Evolutionary conservation across 1,140 invertebrate species (phyloP).

Genomic region (Orchesella cincta): DNA sequence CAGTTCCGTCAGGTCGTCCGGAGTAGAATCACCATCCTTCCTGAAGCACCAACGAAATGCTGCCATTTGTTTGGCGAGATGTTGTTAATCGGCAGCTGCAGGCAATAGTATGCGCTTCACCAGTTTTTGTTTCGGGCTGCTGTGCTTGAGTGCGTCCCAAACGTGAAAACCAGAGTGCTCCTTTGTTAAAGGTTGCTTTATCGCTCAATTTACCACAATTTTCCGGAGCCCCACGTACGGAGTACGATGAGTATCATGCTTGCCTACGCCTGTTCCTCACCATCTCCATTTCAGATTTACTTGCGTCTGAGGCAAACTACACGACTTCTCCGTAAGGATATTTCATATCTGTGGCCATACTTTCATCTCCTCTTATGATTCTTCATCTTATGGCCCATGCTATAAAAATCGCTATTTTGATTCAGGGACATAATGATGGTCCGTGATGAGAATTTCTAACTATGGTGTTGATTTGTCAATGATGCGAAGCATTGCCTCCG

Average conservation of each 20-base stretch:
- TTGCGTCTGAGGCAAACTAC: slow-evolving; percentile 14
- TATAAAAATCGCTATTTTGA: too few relatives aligned
- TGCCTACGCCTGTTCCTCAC: slow-evolving; percentile 54
- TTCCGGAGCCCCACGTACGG: slow-evolving; percentile 77
- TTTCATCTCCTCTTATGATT: too few relatives aligned
- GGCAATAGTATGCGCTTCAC: slow-evolving; percentile 87
- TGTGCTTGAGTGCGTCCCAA: slow-evolving; percentile 91
- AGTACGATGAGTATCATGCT: slow-evolving; percentile 84
- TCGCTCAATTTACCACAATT: slow-evolving; percentile 88
- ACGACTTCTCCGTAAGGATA: background rate
- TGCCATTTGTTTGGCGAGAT: slow-evolving; percentile 84
- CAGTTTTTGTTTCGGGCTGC: slow-evolving; percentile 91
- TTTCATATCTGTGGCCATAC: too few relatives aligned
- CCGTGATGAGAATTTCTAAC: background rate
- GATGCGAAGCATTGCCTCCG: background rate
- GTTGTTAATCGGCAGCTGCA: slow-evolving; percentile 85
- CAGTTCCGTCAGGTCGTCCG: background rate
- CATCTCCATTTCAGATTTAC: slow-evolving; percentile 39
- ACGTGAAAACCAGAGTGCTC: slow-evolving; percentile 91
- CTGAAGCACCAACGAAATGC: slow-evolving; percentile 66
- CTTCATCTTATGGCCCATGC: too few relatives aligned
- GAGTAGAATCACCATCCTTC: background rate
- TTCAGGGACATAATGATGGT: slow-evolving; percentile 15
- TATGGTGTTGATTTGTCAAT: background rate
- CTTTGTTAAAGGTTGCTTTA: slow-evolving; percentile 88